These are phyloP conservation scores for Neolamprologus kungweensis DNA, from an alignment of 2,113 vertebrate species.

Conservation along the genomic window DNA sequence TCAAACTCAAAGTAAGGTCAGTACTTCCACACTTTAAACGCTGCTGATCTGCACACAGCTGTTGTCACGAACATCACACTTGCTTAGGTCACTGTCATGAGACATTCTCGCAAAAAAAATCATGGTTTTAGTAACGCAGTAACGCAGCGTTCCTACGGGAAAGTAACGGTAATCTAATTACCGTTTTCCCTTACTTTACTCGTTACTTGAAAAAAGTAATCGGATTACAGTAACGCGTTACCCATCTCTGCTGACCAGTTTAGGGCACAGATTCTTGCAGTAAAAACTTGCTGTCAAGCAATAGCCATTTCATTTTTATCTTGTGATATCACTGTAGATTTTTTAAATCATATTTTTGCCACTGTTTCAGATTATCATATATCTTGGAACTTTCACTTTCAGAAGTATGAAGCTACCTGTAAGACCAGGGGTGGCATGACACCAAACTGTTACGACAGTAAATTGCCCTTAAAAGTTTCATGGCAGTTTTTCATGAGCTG, in stretches of 20 bases:
- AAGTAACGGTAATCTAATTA: too few species aligned
- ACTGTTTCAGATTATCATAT: background rate
- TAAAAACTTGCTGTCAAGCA: background rate
- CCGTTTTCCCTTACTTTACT: too few species aligned
- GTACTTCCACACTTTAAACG: too few species aligned
- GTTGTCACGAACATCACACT: too few species aligned
- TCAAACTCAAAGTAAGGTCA: rapidly evolving
- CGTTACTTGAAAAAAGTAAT: too few species aligned
- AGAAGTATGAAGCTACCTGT: background rate
- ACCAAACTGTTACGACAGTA: background rate
- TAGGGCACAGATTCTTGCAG: background rate
- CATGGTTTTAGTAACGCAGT: too few species aligned
- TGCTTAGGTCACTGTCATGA: too few species aligned
- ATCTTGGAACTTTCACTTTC: rapidly evolving
- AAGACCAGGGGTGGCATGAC: background rate
- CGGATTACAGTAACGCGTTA: too few species aligned
- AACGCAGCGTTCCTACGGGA: too few species aligned
- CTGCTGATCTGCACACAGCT: too few species aligned
- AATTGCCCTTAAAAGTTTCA: background rate
- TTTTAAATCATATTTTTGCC: background rate
- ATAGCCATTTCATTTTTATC: background rate
- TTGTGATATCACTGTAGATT: background rate
- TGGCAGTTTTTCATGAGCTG: background rate
- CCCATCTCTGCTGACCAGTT: background rate
- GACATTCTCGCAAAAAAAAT: too few species aligned